phyloP scores from a whole-genome alignment of 92 coral and sea anemone genomes.

The Phenganax marumi region DNA sequence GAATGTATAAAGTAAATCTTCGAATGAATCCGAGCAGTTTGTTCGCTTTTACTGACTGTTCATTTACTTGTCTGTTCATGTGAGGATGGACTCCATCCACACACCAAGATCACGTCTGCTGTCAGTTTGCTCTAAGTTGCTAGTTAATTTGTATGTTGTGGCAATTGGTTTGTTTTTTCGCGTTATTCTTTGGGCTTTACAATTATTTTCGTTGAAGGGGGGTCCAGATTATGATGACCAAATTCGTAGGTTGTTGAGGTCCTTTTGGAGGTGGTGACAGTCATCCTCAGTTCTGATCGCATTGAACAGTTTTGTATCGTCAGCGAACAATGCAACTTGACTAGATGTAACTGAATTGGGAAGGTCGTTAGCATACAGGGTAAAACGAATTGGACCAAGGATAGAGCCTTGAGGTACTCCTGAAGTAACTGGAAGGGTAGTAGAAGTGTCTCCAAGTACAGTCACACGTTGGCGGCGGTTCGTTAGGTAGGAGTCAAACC shows the following conservation, averaged over 20 bases:
- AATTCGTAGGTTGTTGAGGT: conserved; percentile 10
- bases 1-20: background rate
- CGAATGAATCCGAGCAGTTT: too few species aligned
- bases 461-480: too few species aligned
- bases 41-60: conserved; percentile 35
- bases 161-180: conserved; percentile 4
- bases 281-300: too few species aligned
- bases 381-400: background rate
- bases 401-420: too few species aligned
- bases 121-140: too few species aligned
- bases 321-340: too few species aligned
- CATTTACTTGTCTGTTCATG: conserved; percentile 39
- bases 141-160: background rate
- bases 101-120: conserved; percentile 28
- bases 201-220: conserved; percentile 1
- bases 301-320: background rate
- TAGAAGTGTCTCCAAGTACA: too few species aligned
- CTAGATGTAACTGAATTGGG: too few species aligned
- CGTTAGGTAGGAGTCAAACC: too few species aligned
- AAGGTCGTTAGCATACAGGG: conserved; percentile 7
- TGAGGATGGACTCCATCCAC: conserved; percentile 29
- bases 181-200: conserved; percentile 23
- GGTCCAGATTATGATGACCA: background rate
- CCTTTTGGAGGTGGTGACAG: conserved; percentile 8
- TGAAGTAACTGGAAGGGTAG: conserved; percentile 1